Base-by-base conservation (phyloP, 1,140 invertebrate genomes). In the Matsumurasca onukii region DNA sequence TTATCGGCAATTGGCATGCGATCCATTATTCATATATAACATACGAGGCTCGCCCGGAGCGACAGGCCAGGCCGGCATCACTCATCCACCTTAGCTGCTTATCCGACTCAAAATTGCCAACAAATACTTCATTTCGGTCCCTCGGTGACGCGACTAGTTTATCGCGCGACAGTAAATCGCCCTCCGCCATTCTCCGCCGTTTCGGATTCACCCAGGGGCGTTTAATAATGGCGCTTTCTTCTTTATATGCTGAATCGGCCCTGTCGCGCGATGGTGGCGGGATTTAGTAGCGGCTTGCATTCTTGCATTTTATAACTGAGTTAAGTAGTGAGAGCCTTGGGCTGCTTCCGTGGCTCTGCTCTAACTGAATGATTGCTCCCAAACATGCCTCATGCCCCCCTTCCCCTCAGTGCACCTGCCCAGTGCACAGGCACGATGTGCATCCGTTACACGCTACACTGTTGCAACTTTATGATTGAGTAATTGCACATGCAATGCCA, bases 21-120 rank as follows among this genome's bases (percentile, higher is more conserved):
- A 59, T 59, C 55, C 55, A 59, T 59, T 59, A 59, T 59, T 59
- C 55, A 59, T 59, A 25, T 29, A 59, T 29, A 59, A 59, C 55
- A 59, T 59, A 59, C 55, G 55, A 27, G 22, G 55, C 9, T 39
- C 34, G 2, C 55, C 25, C 2, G 22, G 55, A 24, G 55, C 24
- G 49, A 59, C 55, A n/a, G 55, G 15, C 25, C 15, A 9, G 22
- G 25, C 55, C 25, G 55, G 55, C 55, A 59, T 59, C 55, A 24
- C 55, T 59, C 49, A 52, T 20, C 49, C 20, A n/a, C n/a, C n/a
- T n/a, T 3, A 22, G 49, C 49, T 39, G 34, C 34, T 39, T 39
- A 39, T 39, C 34, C 34, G 34, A 39, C 49, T 52, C 55, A 59
- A 59, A 59, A 59, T 59, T 59, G 55, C 55, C 55, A 59, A 59